Evolutionary conservation across 2,888 invertebrate genomes (phyloP).

Genomic region (Ophion slaviceki): DNA sequence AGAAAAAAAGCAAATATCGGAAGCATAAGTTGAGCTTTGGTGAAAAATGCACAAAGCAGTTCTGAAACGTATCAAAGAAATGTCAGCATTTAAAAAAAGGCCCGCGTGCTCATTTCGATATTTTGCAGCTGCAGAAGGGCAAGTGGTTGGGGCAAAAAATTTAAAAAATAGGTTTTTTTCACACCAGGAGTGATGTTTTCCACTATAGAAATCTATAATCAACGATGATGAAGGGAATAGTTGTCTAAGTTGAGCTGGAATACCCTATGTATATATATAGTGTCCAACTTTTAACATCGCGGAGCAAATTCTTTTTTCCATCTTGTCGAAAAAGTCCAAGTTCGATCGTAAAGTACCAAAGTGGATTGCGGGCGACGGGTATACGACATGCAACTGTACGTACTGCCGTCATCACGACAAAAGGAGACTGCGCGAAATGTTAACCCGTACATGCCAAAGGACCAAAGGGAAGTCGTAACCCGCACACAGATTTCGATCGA

Average conservation of each 20-base stretch:
- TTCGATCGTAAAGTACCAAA: constrained; percentile 61
- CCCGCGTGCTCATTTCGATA: no score
- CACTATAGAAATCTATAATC: no score
- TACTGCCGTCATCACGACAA: not conserved
- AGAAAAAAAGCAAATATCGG: no score
- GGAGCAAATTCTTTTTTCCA: not conserved
- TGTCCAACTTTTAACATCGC: constrained; percentile 23
- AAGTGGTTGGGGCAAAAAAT: no score
- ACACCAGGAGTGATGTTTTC: no score
- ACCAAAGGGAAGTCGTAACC: constrained; percentile 55
- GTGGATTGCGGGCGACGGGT: constrained; percentile 50
- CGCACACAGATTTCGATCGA: constrained; percentile 46
- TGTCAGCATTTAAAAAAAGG: no score
- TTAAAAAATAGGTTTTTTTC: no score
- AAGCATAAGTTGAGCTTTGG: no score
- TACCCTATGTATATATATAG: not conserved
- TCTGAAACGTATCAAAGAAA: no score
- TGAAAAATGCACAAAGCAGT: no score
- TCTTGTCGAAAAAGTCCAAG: constrained; percentile 41
- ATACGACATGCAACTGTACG: not conserved
- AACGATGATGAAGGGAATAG: no score
- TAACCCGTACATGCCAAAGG: constrained; percentile 29
- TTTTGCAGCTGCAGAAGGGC: not conserved
- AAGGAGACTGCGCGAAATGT: constrained; percentile 29
- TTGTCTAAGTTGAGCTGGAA: no score